phyloP scores from a whole-genome alignment of 2,888 invertebrate species.

The Lathronympha strigana region DNA sequence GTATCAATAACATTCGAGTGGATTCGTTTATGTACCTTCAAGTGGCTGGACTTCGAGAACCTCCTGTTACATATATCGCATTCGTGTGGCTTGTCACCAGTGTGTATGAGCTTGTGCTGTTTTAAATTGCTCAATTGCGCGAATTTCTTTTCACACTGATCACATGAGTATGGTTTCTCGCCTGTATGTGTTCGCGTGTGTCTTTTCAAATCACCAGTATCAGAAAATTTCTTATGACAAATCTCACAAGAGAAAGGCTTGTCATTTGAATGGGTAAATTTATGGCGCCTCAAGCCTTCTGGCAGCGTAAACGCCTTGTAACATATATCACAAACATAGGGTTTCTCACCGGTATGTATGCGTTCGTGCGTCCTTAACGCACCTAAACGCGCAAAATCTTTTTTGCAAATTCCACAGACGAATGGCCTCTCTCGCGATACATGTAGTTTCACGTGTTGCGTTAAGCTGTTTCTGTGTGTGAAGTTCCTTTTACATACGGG shows the following conservation, averaged over 20 bases:
- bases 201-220: not conserved
- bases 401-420: not conserved
- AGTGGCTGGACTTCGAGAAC: not conserved
- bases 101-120: not conserved
- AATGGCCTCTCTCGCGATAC: not conserved
- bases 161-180: conserved; percentile 3
- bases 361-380: conserved; percentile 1
- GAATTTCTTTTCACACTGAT: not conserved
- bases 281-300: conserved; percentile 5
- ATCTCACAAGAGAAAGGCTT: not conserved
- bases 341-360: conserved; percentile 1
- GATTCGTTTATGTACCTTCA: not conserved
- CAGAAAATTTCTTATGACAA: not conserved
- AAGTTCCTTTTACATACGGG: not conserved
- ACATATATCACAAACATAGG: conserved; percentile 8
- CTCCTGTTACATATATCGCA: not conserved
- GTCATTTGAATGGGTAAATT: not conserved
- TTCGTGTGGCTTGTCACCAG: not conserved
- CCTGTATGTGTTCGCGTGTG: not conserved
- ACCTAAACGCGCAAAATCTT: not conserved
- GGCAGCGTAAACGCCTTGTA: not conserved
- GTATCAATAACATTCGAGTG: not conserved
- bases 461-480: not conserved
- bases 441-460: not conserved
- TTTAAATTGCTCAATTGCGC: conserved; percentile 3